phyloP scores from a whole-genome alignment of 2,797 vertebrate species.

The Anguilla pacifica region DNA sequence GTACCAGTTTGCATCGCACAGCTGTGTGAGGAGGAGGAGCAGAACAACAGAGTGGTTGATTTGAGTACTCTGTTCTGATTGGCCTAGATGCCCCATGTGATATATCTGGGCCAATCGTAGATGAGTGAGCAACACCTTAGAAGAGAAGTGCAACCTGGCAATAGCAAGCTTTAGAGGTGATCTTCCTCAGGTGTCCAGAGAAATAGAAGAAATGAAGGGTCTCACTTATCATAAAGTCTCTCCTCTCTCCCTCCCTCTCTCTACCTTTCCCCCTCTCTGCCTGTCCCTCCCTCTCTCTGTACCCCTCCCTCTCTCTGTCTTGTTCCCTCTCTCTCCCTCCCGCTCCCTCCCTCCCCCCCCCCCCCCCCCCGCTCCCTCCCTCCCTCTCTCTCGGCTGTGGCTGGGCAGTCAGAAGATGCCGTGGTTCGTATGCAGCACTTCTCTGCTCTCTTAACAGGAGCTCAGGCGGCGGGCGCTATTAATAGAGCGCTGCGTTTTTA shows the following conservation, averaged over 20 bases:
- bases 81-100: background rate
- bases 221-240: background rate
- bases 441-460: conserved; percentile 46
- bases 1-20: background rate
- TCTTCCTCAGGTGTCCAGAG: background rate
- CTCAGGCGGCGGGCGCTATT: conserved; percentile 63
- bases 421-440: conserved; percentile 69
- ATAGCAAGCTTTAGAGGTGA: background rate
- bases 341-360: no score
- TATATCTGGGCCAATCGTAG: background rate
- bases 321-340: no score
- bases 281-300: no score
- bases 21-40: background rate
- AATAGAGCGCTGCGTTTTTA: conserved; percentile 64
- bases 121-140: background rate
- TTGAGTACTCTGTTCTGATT: background rate
- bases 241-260: background rate
- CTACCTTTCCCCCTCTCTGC: no score
- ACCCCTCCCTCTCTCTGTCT: no score
- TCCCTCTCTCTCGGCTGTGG: conserved; percentile 59
- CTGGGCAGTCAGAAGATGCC: conserved; percentile 79
- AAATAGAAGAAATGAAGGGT: background rate
- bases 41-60: background rate
- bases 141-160: background rate
- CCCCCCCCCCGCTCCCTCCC: background rate